Base-by-base conservation (phyloP, 2,888 invertebrate species). In the Blastobasis lacticolella region DNA sequence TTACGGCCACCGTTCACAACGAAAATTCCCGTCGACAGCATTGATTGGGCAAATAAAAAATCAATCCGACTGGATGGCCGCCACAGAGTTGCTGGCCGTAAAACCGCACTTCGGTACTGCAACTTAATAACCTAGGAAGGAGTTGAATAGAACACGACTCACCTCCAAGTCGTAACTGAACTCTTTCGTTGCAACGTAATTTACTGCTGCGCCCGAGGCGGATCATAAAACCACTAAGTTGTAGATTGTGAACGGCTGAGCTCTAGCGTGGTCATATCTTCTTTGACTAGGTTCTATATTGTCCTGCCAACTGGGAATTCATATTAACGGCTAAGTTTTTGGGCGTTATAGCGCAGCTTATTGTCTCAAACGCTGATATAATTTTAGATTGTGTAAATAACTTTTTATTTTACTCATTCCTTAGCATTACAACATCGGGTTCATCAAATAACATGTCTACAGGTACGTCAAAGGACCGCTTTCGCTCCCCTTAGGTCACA, bases 131-230 rank as follows among this genome's bases (percentile, higher is more conserved):
- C 63, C 23, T 23, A 23, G 23, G 23, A 23, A 23, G 53, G 54
- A 57, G 7, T 6, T 40, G 41, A 40, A 40, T 9, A 9, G 42
- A 42, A 42, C 59, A 49, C 23, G 58, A 55, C 67, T 62, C 72
- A 78, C 75, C 74, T 23, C 23, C 73, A 70, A 71, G 68, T 71
- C 68, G 71, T 71, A 67, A 71, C 67, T 55, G 62, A 71, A 78
- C 72, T 75, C 75, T 75, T 76, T 67, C 66, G 64, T 67, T 63
- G 66, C 65, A 64, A 66, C 67, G 71, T 71, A 70, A 74, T 77
- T 76, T 77, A 74, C 65, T 66, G 67, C 62, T 67, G 67, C 62
- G 67, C 57, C 58, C 59, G 60, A 54, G 54, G 23, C 23, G 23
- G 61, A 55, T 73, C 79, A 69, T 78, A 79, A 78, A 81, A 70